Conservation (phyloP, 2,888 invertebrate genomes). For the Acleris literana region DNA sequence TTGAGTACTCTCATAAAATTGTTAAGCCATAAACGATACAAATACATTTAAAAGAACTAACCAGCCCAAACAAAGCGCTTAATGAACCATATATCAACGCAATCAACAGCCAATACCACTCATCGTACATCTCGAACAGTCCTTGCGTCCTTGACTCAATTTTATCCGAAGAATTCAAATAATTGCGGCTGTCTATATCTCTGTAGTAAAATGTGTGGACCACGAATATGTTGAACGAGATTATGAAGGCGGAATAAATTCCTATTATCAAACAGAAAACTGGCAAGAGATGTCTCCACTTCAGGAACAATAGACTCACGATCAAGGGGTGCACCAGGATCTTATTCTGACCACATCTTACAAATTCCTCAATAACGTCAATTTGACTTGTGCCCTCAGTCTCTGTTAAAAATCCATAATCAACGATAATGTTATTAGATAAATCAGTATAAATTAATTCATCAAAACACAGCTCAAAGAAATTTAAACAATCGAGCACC, state of each 20-base stretch:
- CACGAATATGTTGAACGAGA: constrained; percentile 4
- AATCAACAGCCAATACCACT: neutral
- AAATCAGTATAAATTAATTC: neutral
- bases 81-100: neutral
- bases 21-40: no score
- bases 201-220: neutral
- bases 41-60: no score
- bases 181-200: neutral
- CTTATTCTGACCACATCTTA: constrained; percentile 11
- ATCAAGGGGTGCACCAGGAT: constrained; percentile 11
- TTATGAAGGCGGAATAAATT: constrained; percentile 2
- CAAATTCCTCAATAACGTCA: constrained; percentile 16
- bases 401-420: neutral
- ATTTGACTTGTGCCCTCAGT: constrained; percentile 1
- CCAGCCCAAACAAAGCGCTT: neutral
- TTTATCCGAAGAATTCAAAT: neutral
- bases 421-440: neutral
- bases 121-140: neutral
- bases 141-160: neutral
- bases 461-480: constrained; percentile 2
- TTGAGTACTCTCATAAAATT: no score
- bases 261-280: neutral
- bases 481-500: neutral
- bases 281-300: constrained; percentile 9
- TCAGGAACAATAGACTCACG: constrained; percentile 13